phyloP scores from a whole-genome alignment of 2,888 invertebrate genomes.

The Calliopum simillimum region DNA sequence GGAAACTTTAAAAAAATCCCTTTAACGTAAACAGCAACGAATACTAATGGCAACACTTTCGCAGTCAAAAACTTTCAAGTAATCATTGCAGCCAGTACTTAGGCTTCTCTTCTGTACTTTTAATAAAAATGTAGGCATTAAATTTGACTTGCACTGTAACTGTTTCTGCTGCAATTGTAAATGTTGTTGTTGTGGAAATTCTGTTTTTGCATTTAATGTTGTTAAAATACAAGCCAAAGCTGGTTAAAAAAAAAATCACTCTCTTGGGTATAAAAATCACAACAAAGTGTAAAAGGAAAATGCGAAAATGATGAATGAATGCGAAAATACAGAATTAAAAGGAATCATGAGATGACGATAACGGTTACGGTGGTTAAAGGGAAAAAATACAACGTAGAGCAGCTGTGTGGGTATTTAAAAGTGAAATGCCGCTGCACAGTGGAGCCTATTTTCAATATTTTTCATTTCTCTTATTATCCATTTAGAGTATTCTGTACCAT shows the following conservation, averaged over 20 bases:
- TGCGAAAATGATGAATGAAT: conserved; percentile 37
- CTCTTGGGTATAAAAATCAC: background rate
- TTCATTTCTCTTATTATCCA: no score
- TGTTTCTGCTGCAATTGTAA: conserved; percentile 43
- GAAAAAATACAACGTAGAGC: background rate
- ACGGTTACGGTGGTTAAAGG: background rate
- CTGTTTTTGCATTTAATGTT: background rate
- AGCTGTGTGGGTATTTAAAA: conserved; percentile 24
- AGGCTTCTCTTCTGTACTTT: background rate
- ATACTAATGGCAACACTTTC: no score
- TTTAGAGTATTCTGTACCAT: no score
- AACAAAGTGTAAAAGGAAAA: conserved; percentile 25
- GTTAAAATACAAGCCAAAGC: conserved; percentile 14
- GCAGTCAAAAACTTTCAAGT: no score
- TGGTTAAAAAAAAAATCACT: background rate
- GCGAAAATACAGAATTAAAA: background rate
- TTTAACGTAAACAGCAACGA: no score
- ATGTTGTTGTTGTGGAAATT: conserved; percentile 6
- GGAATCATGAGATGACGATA: background rate
- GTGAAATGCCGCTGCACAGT: conserved; percentile 11
- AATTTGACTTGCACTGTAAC: conserved; percentile 58
- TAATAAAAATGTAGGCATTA: conserved; percentile 49
- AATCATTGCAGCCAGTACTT: no score
- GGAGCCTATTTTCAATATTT: no score
- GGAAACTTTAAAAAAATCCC: no score